These are phyloP conservation scores for Ictidomys tridecemlineatus DNA, from an alignment of 2,113 vertebrate genomes.

Conservation along the genomic window DNA sequence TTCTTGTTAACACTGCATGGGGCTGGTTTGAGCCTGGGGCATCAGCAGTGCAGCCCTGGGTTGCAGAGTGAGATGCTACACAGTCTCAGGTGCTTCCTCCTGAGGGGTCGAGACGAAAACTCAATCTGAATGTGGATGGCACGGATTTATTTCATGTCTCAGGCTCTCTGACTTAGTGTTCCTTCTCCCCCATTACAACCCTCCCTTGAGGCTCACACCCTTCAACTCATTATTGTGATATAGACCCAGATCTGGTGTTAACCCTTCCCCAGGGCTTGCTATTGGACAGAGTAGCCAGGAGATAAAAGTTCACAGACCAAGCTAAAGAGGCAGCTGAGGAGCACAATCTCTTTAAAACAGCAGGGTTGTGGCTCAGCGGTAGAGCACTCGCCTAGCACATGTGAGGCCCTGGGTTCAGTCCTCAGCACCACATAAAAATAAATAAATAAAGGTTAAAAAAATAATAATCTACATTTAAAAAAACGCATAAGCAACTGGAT, in stretches of 20 bases:
- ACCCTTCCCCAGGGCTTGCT: neutral
- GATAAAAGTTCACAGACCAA: neutral
- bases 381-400: no score
- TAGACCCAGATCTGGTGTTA: neutral
- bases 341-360: neutral
- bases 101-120: neutral
- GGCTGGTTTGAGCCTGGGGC: neutral
- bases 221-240: neutral
- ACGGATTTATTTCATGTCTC: neutral
- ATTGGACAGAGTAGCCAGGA: neutral
- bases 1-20: neutral
- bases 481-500: neutral
- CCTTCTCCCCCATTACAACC: neutral
- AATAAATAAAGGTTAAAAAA: no score
- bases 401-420: no score
- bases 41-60: neutral
- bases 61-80: no score
- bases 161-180: neutral
- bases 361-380: no score
- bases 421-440: no score
- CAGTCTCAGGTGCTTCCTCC: neutral
- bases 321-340: neutral
- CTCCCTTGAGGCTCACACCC: neutral
- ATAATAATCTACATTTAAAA: neutral
- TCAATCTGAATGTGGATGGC: neutral